Percentiles rank a stretch among this genome's conserved stretches.
Evolutionary conservation across 2,113 vertebrate species (phyloP).

Genomic region (Astur gentilis): DNA sequence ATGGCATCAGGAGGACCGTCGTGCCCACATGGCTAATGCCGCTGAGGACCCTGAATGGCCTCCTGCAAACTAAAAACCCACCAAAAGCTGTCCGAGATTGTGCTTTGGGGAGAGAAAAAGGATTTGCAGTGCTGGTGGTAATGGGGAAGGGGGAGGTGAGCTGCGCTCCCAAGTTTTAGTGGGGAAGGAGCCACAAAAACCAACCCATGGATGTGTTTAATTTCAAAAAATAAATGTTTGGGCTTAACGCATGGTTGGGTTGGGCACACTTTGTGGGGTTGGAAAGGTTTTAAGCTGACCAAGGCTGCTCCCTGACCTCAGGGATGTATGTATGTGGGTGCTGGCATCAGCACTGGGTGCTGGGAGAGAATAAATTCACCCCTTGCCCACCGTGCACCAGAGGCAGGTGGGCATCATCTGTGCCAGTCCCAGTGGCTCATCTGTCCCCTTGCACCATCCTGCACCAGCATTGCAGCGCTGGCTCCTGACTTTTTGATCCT

Average conservation of each 20-base stretch:
- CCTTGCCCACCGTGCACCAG: rapidly evolving
- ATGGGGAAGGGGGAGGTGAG: rapidly evolving
- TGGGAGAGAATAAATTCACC: not conserved
- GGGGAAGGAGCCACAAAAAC: not conserved
- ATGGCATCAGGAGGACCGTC: no score
- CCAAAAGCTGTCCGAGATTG: not conserved
- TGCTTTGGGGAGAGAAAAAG: not conserved
- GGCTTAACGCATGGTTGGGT: rapidly evolving
- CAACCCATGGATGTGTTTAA: not conserved
- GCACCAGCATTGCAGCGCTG: rapidly evolving
- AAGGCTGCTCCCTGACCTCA: not conserved
- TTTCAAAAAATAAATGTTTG: not conserved
- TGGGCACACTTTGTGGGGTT: not conserved
- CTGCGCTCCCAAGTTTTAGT: rapidly evolving
- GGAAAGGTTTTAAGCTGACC: not conserved
- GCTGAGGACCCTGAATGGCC: not conserved
- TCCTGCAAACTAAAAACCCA: not conserved
- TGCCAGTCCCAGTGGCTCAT: not conserved
- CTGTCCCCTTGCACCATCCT: rapidly evolving
- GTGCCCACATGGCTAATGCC: rapidly evolving
- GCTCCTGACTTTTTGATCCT: not conserved
- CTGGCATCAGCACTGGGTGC: not conserved
- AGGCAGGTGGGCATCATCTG: not conserved
- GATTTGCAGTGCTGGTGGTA: not conserved
- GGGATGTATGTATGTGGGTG: not conserved